phyloP scores from a whole-genome alignment of 2,797 vertebrate species.

The Pagetopsis macropterus region DNA sequence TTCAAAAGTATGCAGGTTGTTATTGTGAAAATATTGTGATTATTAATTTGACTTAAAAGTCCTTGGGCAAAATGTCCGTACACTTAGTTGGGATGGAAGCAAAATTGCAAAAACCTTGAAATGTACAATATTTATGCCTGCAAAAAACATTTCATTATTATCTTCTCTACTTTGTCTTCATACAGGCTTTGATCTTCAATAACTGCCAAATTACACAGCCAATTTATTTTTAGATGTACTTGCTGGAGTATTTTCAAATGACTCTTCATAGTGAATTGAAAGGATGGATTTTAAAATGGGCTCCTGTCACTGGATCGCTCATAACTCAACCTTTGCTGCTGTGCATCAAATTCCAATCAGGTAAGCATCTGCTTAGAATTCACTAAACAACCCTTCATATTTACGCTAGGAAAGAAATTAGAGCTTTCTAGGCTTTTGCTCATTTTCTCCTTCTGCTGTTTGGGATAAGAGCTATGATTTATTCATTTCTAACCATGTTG shows the following conservation, averaged over 20 bases:
- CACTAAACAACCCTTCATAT: conserved; percentile 69
- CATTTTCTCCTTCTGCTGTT: conserved; percentile 76
- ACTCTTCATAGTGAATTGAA: conserved; percentile 40
- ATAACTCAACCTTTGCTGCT: conserved; percentile 52
- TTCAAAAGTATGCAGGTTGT: conserved; percentile 35
- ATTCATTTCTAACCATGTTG: conserved; percentile 76
- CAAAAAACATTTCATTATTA: conserved; percentile 21
- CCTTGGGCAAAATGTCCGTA: neutral
- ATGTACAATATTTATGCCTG: conserved; percentile 17
- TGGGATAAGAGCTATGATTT: conserved; percentile 73
- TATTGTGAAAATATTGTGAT: conserved; percentile 14
- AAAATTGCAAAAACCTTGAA: conserved; percentile 24
- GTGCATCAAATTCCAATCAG: conserved; percentile 78
- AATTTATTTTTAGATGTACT: conserved; percentile 45
- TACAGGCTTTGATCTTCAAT: conserved; percentile 23
- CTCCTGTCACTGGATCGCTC: conserved; percentile 35
- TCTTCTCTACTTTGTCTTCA: conserved; percentile 22
- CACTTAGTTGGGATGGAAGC: conserved; percentile 12
- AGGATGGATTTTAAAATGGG: conserved; percentile 47
- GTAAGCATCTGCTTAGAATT: conserved; percentile 76
- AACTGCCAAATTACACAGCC: conserved; percentile 45
- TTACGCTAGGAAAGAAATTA: conserved; percentile 71
- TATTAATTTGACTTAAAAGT: conserved; percentile 10
- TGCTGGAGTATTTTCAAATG: conserved; percentile 46
- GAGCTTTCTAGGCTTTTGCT: conserved; percentile 75